These are phyloP conservation scores for Branchipolynoe longqiensis DNA, from an alignment of 2,888 invertebrate genomes.

Conservation along the genomic window DNA sequence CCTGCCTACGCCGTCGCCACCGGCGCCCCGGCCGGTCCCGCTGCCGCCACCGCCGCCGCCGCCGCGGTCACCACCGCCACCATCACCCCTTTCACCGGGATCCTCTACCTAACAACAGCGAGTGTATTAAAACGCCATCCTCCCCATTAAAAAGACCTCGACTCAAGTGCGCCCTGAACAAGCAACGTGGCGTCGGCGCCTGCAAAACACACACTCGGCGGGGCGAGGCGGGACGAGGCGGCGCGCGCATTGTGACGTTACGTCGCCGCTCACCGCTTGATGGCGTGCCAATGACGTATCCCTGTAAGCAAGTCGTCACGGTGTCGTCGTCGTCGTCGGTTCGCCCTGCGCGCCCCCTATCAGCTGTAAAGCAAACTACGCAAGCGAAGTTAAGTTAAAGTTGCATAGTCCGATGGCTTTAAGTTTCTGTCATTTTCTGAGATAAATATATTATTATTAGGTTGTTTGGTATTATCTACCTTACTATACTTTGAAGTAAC, in stretches of 20 bases:
- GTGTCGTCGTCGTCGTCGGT: not conserved
- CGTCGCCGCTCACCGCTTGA: conserved; percentile 4
- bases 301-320: not conserved
- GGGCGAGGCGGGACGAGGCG: not conserved
- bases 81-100: too few species aligned
- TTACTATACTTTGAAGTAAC: too few species aligned
- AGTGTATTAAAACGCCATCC: conserved; percentile 34
- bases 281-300: too few species aligned
- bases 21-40: conserved; percentile 6
- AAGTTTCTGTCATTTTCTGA: too few species aligned
- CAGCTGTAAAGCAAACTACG: too few species aligned
- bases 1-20: not conserved
- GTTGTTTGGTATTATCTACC: too few species aligned
- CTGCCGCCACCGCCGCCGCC: not conserved
- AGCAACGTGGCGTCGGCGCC: not conserved
- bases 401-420: too few species aligned
- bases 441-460: too few species aligned
- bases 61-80: not conserved
- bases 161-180: not conserved
- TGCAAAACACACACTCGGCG: not conserved
- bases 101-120: not conserved
- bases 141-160: conserved; percentile 20
- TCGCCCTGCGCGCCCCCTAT: too few species aligned
- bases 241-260: not conserved
- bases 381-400: too few species aligned